Evolutionary conservation across 2,888 invertebrate genomes (phyloP).

Genomic region (Dryococelus australis): DNA sequence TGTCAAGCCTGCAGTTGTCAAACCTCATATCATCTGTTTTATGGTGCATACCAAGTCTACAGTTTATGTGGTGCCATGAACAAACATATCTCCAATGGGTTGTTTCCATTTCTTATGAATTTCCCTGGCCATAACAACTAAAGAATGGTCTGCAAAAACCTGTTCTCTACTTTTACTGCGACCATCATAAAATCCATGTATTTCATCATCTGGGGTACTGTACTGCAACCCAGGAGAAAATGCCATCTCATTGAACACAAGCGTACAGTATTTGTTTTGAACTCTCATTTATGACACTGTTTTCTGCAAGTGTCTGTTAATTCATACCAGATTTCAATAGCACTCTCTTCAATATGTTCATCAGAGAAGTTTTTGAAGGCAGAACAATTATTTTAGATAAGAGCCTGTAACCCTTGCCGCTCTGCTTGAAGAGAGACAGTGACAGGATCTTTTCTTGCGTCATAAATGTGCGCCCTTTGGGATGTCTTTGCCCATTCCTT

Average conservation of each 20-base stretch:
- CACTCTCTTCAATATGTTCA: background rate
- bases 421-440: background rate
- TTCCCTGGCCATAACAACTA: background rate
- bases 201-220: background rate
- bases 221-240: background rate
- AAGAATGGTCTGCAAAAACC: background rate
- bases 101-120: background rate
- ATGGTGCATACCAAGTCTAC: background rate
- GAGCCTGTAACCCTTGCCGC: slow-evolving; percentile 3
- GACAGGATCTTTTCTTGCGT: background rate
- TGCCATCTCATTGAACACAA: background rate
- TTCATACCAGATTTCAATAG: background rate
- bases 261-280: background rate
- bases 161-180: background rate
- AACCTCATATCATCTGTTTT: background rate
- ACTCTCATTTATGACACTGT: background rate
- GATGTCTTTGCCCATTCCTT: background rate
- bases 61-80: background rate
- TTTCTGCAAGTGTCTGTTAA: background rate
- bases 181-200: background rate
- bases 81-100: background rate
- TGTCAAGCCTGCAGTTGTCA: background rate
- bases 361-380: background rate
- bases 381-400: background rate
- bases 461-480: background rate